Evolutionary conservation across 2,113 vertebrate species (phyloP).

Genomic region (Pipra filicauda): DNA sequence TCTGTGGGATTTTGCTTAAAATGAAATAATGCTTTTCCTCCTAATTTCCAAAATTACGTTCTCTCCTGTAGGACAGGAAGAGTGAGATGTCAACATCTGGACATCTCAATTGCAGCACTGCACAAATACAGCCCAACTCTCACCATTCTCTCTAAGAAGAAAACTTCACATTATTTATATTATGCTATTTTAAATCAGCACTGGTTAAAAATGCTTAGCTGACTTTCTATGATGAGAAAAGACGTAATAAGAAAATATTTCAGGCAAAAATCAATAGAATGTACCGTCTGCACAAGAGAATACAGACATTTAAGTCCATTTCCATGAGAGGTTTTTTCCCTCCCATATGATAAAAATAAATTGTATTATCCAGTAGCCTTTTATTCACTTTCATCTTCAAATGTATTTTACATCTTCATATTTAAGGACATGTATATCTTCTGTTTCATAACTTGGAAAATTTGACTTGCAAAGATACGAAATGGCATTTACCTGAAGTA

Average conservation of each 20-base stretch:
- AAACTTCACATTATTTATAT: not conserved
- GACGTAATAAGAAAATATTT: not conserved
- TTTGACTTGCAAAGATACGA: not conserved
- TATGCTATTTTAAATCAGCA: not conserved
- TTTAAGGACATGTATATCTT: not conserved
- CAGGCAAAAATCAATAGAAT: not conserved
- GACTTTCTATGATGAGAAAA: not conserved
- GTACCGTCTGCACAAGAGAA: not conserved
- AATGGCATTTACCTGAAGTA: not conserved
- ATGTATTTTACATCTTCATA: not conserved
- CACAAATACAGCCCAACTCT: not conserved
- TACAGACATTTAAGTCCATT: not conserved
- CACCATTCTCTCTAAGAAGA: not conserved
- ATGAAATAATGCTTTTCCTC: not conserved
- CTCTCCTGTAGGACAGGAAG: not conserved
- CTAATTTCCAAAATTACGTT: not conserved
- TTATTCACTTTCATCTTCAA: not conserved
- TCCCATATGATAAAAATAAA: not conserved
- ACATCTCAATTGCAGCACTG: not conserved
- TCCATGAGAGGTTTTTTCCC: not conserved
- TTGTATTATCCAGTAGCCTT: not conserved
- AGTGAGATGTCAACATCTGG: rapidly evolving
- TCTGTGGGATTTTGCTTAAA: not conserved
- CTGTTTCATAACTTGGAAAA: not conserved
- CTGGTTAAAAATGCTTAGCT: not conserved